These are phyloP conservation scores for Siphamia tubifer DNA, from an alignment of 2,113 vertebrate species.

Conservation along the genomic window DNA sequence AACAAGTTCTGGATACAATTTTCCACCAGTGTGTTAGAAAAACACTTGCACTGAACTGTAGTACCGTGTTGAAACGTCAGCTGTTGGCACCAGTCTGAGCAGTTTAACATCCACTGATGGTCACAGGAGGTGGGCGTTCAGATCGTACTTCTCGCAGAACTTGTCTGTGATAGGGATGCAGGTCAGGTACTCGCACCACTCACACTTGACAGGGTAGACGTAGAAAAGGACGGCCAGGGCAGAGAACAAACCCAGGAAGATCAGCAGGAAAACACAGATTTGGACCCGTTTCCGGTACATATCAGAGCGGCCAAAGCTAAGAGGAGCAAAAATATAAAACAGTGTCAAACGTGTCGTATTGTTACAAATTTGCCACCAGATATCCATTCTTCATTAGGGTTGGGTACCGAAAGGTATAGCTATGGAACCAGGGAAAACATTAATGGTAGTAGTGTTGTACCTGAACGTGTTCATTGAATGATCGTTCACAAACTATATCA, in stretches of 20 bases:
- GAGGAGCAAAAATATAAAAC: neutral
- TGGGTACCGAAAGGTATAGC: no score
- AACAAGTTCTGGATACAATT: no score
- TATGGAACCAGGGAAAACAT: no score
- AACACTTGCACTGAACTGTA: neutral
- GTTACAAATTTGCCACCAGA: neutral
- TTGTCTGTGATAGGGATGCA: slow-evolving; percentile 99
- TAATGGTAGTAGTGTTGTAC: no score
- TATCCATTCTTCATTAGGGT: neutral
- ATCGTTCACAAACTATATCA: no score
- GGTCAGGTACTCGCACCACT: slow-evolving; percentile 97
- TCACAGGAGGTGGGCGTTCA: slow-evolving; percentile 95
- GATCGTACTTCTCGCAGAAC: slow-evolving; percentile 95
- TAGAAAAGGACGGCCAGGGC: slow-evolving; percentile 94
- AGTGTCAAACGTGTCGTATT: neutral
- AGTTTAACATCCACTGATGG: neutral
- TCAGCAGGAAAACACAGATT: slow-evolving; percentile 87
- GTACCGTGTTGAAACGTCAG: neutral
- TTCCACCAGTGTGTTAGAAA: no score
- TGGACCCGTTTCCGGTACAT: slow-evolving; percentile 94
- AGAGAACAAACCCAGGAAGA: slow-evolving; percentile 90
- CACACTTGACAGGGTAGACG: slow-evolving; percentile 90
- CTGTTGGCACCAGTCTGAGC: neutral
- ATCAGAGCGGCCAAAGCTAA: slow-evolving; percentile 89
- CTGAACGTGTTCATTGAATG: no score